phyloP scores from a whole-genome alignment of 1,140 invertebrate genomes.

The Papilio machaon region DNA sequence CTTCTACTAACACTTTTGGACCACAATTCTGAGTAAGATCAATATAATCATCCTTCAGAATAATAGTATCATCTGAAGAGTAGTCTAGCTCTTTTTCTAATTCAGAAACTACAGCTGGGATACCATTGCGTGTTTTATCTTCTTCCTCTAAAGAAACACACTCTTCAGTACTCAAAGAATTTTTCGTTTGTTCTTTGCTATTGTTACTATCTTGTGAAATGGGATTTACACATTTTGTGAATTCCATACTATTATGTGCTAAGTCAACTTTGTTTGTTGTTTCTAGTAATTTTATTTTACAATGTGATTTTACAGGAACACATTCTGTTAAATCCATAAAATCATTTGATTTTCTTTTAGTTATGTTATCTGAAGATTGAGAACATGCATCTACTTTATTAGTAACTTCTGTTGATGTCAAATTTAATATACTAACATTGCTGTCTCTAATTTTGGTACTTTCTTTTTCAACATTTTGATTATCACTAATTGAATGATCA shows the following conservation, averaged over 20 bases:
- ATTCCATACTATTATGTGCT: conserved; percentile 18
- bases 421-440: conserved; percentile 58
- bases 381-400: conserved; percentile 40
- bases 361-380: conserved; percentile 49
- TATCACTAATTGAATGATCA: conserved; percentile 40
- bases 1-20: conserved; percentile 11
- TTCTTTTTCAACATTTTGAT: conserved; percentile 35
- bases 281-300: conserved; percentile 26
- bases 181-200: not conserved
- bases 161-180: not conserved
- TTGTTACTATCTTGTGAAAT: conserved; percentile 32
- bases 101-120: conserved; percentile 31
- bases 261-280: not conserved
- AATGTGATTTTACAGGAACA: conserved; percentile 48
- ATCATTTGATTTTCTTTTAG: conserved; percentile 65
- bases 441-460: conserved; percentile 32
- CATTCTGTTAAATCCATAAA: conserved; percentile 73
- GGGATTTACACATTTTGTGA: conserved; percentile 28
- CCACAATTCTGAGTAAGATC: not conserved
- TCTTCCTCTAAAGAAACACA: not conserved
- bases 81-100: conserved; percentile 27
- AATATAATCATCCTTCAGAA: conserved; percentile 46
- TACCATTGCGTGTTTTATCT: not conserved
- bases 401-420: conserved; percentile 58
- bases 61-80: conserved; percentile 53